phyloP scores from a whole-genome alignment of 2,113 vertebrate genomes.

The Synodontis membranacea region DNA sequence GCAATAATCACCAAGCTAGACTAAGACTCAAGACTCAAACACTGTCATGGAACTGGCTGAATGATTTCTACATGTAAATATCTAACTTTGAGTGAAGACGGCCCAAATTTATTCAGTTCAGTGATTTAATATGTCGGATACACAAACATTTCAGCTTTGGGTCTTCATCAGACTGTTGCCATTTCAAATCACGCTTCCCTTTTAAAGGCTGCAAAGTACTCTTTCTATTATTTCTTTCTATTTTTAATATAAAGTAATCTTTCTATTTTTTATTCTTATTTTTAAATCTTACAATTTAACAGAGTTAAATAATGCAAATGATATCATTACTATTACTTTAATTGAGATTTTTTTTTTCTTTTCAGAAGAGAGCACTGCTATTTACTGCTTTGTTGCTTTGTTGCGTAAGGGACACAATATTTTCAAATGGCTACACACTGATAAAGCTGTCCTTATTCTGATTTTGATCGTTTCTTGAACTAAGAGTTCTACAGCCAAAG shows the following conservation, averaged over 20 bases:
- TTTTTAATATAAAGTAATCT: too few species aligned
- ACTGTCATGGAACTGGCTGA: not conserved
- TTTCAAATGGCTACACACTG: not conserved
- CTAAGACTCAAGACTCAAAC: not conserved
- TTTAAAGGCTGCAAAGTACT: not conserved
- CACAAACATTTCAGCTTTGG: not conserved
- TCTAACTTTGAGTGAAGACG: not conserved
- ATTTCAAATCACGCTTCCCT: not conserved
- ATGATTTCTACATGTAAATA: not conserved
- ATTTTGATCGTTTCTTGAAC: not conserved
- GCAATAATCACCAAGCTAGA: conserved; percentile 23
- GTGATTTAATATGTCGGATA: not conserved
- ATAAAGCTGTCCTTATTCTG: not conserved
- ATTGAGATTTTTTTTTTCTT: too few species aligned
- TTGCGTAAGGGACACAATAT: not conserved
- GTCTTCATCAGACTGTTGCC: not conserved
- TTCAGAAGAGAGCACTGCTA: not conserved
- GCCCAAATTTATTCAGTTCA: not conserved
- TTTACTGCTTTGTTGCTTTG: not conserved
- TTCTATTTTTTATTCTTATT: not conserved
- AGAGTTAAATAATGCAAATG: not conserved
- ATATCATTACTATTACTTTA: too few species aligned
- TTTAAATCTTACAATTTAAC: not conserved
- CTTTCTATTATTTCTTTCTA: too few species aligned
- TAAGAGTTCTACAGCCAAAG: not conserved